Percentiles rank a stretch among this genome's conserved stretches.
Evolutionary conservation across 2,797 vertebrate species (phyloP).

Genomic region (Thunnus albacares): DNA sequence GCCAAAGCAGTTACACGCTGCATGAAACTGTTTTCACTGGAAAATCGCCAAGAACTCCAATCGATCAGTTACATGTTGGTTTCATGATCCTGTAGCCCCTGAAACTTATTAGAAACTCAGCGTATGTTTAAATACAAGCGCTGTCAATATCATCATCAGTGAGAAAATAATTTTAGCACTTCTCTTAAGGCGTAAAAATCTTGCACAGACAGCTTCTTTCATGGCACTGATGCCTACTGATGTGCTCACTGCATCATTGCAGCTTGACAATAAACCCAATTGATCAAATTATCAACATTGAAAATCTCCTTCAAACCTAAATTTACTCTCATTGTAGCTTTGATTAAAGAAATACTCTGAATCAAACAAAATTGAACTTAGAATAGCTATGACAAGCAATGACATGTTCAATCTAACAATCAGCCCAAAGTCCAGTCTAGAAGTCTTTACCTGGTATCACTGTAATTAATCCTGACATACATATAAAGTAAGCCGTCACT

Average conservation of each 20-base stretch:
- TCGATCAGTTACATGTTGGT: not conserved
- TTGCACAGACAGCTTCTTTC: not conserved
- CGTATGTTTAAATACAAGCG: not conserved
- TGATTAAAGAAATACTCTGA: too few relatives aligned
- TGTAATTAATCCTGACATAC: too few relatives aligned
- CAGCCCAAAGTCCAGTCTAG: too few relatives aligned
- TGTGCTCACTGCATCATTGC: not conserved
- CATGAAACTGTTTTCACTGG: slow-evolving; percentile 20
- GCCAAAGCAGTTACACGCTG: slow-evolving; percentile 60
- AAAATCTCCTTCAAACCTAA: too few relatives aligned
- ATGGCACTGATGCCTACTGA: not conserved
- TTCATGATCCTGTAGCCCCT: slow-evolving; percentile 2
- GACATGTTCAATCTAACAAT: too few relatives aligned
- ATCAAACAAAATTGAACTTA: too few relatives aligned
- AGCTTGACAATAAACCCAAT: too few relatives aligned
- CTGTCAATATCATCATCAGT: not conserved
- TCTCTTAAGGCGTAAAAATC: not conserved
- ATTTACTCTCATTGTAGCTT: too few relatives aligned
- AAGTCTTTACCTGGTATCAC: too few relatives aligned
- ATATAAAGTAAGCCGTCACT: too few relatives aligned
- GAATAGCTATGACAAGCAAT: too few relatives aligned
- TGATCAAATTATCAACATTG: too few relatives aligned
- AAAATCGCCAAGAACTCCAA: not conserved
- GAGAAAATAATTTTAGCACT: not conserved
- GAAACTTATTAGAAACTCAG: slow-evolving; percentile 15